Conservation (phyloP, 1,140 invertebrate species). For the Drosophila aff. region DNA sequence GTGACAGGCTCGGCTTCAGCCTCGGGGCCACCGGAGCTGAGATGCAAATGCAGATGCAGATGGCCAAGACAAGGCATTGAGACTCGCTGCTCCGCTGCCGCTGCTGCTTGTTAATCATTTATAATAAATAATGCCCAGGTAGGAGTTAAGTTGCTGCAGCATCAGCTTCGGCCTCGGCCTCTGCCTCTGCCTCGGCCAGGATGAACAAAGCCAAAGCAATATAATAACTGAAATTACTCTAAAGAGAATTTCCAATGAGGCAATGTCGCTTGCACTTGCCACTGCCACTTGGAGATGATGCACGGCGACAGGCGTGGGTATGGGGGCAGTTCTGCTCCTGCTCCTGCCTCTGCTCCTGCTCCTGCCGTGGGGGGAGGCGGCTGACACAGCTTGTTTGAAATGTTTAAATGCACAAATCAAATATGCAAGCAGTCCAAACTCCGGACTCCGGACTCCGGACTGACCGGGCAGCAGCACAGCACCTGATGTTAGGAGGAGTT, state of each 20-base stretch:
- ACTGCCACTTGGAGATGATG: conserved; percentile 20
- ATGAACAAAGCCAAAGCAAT: conserved; percentile 78
- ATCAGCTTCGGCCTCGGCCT: conserved; percentile 23
- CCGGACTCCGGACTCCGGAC: conserved; percentile 6
- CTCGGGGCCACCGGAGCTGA: background rate
- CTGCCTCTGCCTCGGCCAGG: conserved; percentile 39
- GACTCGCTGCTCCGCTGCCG: conserved; percentile 1
- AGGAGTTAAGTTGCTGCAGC: conserved; percentile 63
- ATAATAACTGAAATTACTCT: conserved; percentile 82
- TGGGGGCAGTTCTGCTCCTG: background rate
- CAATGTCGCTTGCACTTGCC: conserved; percentile 53
- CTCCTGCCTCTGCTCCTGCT: background rate
- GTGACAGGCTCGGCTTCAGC: conserved; percentile 19
- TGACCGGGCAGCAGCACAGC: conserved; percentile 21
- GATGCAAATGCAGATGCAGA: conserved; percentile 7
- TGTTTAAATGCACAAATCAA: conserved; percentile 83
- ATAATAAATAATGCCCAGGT: conserved; percentile 80
- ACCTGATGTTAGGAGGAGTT: conserved; percentile 67
- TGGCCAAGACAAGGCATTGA: conserved; percentile 4
- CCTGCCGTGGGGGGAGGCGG: background rate
- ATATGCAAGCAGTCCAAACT: conserved; percentile 73
- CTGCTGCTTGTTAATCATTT: conserved; percentile 74
- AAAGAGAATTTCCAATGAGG: conserved; percentile 80
- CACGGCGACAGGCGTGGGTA: conserved; percentile 8
- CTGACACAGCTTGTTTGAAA: conserved; percentile 67